A percentile compares a stretch with the other conserved stretches of the same genome.
Evolutionary conservation across 2,888 invertebrate genomes (phyloP).

Genomic region (Epinotia nisella): DNA sequence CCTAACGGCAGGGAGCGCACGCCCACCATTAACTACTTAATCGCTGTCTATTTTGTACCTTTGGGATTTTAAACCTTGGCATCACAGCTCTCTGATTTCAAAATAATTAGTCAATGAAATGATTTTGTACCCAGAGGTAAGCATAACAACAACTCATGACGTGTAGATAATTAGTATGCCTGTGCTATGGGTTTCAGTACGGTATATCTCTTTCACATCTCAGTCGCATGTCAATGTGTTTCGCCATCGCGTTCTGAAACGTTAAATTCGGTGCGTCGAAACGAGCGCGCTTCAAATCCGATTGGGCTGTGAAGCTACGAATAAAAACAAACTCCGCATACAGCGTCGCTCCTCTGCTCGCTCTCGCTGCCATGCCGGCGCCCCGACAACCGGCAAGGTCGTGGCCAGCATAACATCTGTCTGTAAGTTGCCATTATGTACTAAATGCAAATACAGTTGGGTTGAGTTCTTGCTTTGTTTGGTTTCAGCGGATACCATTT

Average conservation of each 20-base stretch:
- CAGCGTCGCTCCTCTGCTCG: background rate
- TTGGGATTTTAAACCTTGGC: slow-evolving; percentile 7
- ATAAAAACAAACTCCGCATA: too few species aligned
- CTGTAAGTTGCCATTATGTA: background rate
- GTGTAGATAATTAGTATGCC: slow-evolving; percentile 1
- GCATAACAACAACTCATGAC: slow-evolving; percentile 1
- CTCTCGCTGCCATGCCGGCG: background rate
- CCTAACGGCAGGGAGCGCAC: slow-evolving; percentile 52
- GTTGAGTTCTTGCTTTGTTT: background rate
- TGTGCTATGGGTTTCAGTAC: too few species aligned
- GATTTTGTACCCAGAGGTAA: background rate
- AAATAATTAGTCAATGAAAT: background rate
- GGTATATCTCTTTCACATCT: too few species aligned
- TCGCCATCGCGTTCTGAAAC: too few species aligned
- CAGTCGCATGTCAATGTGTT: too few species aligned
- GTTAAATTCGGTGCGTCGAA: too few species aligned
- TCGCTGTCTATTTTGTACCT: slow-evolving; percentile 45
- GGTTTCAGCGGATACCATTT: background rate
- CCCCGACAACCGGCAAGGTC: slow-evolving; percentile 1
- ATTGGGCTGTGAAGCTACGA: too few species aligned
- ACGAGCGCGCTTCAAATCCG: too few species aligned
- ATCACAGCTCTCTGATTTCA: background rate
- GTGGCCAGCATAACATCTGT: slow-evolving; percentile 20
- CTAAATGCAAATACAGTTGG: slow-evolving; percentile 6
- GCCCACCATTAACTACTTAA: slow-evolving; percentile 53